A percentile compares a stretch with the other conserved stretches of the same genome.
phyloP scores from a whole-genome alignment of 2,888 invertebrate genomes.

The Morpho deidamia region DNA sequence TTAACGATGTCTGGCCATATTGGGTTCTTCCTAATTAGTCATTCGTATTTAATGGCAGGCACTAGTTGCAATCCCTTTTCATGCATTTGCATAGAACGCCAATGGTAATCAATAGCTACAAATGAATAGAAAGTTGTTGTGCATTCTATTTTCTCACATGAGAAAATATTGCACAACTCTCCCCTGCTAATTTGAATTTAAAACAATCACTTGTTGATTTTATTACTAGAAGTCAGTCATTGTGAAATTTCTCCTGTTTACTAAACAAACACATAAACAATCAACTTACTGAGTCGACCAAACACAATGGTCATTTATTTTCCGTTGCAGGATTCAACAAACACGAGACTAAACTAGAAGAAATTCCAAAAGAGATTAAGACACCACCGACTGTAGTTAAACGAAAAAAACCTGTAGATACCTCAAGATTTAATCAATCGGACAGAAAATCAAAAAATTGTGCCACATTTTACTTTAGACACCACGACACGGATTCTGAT shows the following conservation, averaged over 20 bases:
- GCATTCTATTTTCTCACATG: constrained; percentile 39
- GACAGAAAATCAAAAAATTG: constrained; percentile 89
- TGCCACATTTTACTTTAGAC: constrained; percentile 91
- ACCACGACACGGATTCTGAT: constrained; percentile 92
- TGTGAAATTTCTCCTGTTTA: constrained; percentile 28
- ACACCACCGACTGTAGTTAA: constrained; percentile 70
- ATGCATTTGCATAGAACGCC: constrained; percentile 22
- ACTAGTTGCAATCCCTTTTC: constrained; percentile 22
- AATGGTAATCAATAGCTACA: constrained; percentile 24
- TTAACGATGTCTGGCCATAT: constrained; percentile 1
- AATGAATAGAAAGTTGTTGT: constrained; percentile 21
- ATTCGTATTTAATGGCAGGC: constrained; percentile 17
- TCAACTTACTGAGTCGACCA: constrained; percentile 20
- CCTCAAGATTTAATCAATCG: constrained; percentile 82
- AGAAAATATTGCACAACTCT: constrained; percentile 27
- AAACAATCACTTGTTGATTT: constrained; percentile 45
- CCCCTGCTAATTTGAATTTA: constrained; percentile 37
- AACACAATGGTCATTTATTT: constrained; percentile 28
- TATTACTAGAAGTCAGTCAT: constrained; percentile 32
- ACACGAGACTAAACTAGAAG: constrained; percentile 41
- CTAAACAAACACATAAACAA: constrained; percentile 41
- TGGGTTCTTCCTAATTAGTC: constrained; percentile 9
- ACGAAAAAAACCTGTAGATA: constrained; percentile 74
- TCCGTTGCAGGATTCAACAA: constrained; percentile 49
- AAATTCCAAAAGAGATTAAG: constrained; percentile 38